Base-by-base conservation (phyloP, 2,797 vertebrate species). In the Phoxinus dragarum region DNA sequence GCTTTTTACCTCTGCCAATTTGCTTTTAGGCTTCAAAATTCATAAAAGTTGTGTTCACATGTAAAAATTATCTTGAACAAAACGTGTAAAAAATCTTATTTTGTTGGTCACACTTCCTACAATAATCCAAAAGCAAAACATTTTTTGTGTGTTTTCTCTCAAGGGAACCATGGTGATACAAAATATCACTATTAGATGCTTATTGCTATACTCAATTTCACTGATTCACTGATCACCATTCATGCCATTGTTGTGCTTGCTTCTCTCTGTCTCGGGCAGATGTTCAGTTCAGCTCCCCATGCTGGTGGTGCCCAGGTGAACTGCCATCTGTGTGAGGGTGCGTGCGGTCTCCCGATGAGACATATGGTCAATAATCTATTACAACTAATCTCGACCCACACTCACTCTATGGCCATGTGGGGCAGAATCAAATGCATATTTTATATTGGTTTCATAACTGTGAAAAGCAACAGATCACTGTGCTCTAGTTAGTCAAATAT, bases 351-450 rank as follows among this genome's bases (percentile, higher is more conserved):
- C 59, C 31, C 6, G 75, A 66, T 23, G 61, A 82, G 44, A 82
- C 87, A 88, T 86, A 86, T 88, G 87, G 87, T 87, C 64, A 31
- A 76, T 88, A 85, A 89, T 88, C 69, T 85, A 64, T 73, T 83
- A 72, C 69, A 79, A 38, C 47, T 84, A 31, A 74, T 56, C 76
- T 54, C 23, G 14, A 21, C 49, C 54, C 40, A 54, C 84, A 61
- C 44, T 77, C 69, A 27, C 84, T 61, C 44, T 84, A 38, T 78
- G 49, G 36, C 67, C 73, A 64, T 17, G 23, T 49, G 77, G 54
- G 42, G n/a, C 38, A 64, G 27, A 64, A 81, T 80, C 69, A 69
- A 78, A 84, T 61, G 8, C 19, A 12, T 56, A 5, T 59, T 61
- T 84, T 61, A 64, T 66, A 36, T 36, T 69, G 42, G 21, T n/a